These are phyloP conservation scores for Todiramphus saurophagus DNA, from an alignment of 2,113 vertebrate genomes.

Conservation along the genomic window DNA sequence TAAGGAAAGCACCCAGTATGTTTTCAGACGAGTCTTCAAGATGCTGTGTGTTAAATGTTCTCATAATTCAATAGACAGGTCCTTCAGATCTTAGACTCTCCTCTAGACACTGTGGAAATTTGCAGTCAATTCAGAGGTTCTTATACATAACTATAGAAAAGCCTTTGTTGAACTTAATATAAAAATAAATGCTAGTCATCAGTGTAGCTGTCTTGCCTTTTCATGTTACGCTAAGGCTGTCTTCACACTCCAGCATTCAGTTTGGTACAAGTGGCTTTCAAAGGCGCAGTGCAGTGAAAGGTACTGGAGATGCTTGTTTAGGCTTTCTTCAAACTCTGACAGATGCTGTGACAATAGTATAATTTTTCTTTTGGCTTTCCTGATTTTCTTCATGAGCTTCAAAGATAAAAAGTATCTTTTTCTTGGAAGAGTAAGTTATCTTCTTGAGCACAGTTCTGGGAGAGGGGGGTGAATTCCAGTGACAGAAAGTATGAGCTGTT, in stretches of 20 bases:
- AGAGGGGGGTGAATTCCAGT: neutral
- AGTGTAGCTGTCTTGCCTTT: neutral
- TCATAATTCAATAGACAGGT: neutral
- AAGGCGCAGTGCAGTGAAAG: neutral
- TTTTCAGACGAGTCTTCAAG: neutral
- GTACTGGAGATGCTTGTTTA: neutral
- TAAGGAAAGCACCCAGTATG: neutral
- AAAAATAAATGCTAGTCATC: neutral
- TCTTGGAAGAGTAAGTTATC: neutral
- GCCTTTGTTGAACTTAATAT: constrained; percentile 8
- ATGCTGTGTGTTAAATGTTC: neutral
- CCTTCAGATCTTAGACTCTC: neutral
- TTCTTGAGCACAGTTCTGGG: neutral
- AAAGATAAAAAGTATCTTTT: neutral
- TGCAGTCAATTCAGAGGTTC: neutral
- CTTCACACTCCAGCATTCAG: neutral
- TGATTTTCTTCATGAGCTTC: neutral
- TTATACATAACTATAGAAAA: neutral
- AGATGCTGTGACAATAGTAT: neutral
- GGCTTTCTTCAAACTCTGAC: neutral
- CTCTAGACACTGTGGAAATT: neutral
- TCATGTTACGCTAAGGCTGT: neutral
- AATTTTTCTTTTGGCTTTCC: neutral
- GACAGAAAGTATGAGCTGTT: neutral
- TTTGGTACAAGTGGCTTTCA: neutral